Evolutionary conservation across 2,797 vertebrate species (phyloP).

Genomic region (Halcyon chelicuti): DNA sequence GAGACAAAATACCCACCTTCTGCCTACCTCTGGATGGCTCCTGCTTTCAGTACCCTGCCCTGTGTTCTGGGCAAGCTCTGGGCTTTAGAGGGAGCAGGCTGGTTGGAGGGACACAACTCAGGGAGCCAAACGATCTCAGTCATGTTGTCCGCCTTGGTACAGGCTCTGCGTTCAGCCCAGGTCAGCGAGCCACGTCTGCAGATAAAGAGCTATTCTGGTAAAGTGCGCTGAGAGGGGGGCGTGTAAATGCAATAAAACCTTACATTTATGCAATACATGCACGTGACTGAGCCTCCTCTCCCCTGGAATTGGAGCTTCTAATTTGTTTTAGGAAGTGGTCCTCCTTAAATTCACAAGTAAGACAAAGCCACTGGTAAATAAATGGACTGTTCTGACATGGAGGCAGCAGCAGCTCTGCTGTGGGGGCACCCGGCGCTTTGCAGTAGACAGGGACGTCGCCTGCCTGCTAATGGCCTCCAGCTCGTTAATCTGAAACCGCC

Average conservation of each 20-base stretch:
- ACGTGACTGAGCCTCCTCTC: background rate
- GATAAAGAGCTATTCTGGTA: conserved; percentile 60
- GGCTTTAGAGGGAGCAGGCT: background rate
- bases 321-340: background rate
- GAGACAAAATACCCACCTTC: background rate
- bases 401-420: background rate
- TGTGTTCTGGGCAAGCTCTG: rapidly evolving
- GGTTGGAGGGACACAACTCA: background rate
- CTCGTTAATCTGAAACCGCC: background rate
- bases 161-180: background rate
- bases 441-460: background rate
- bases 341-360: background rate
- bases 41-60: background rate
- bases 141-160: rapidly evolving
- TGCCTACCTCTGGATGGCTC: background rate
- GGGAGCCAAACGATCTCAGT: background rate
- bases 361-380: background rate
- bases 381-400: background rate
- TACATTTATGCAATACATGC: background rate
- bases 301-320: background rate
- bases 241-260: background rate
- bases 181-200: background rate
- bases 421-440: background rate
- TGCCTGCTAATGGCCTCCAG: background rate
- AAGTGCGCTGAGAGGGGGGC: background rate